phyloP scores from a whole-genome alignment of 2,797 vertebrate genomes.

The Sphenopsis melanotis region DNA sequence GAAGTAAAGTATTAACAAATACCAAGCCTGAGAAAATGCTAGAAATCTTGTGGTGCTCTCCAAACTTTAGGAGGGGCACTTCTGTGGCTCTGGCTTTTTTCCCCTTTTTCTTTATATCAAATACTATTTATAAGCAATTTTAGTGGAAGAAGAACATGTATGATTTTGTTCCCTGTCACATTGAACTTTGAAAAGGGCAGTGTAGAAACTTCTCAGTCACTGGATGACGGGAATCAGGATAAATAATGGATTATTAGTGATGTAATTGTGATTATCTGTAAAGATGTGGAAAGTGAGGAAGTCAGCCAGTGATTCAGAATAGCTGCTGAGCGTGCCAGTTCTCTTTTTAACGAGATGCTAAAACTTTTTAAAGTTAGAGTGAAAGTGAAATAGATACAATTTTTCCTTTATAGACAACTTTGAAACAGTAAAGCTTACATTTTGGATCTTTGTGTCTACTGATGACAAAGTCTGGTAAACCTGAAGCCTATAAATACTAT shows the following conservation, averaged over 20 bases:
- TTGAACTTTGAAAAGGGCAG: neutral
- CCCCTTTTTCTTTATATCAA: neutral
- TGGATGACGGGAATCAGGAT: neutral
- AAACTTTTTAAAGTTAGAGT: neutral
- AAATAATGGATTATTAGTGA: neutral
- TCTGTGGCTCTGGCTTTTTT: neutral
- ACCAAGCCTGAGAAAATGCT: neutral
- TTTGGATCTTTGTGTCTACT: neutral
- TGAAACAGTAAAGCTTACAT: neutral
- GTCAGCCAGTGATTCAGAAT: neutral
- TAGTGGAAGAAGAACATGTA: fast-evolving
- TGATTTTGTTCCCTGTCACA: neutral
- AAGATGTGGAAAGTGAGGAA: neutral
- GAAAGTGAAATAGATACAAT: neutral
- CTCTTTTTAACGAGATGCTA: neutral
- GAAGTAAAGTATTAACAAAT: neutral
- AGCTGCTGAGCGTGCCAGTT: neutral
- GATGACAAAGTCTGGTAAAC: neutral
- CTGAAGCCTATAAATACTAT: neutral
- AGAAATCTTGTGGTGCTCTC: neutral
- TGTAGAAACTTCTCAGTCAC: neutral
- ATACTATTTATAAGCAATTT: neutral
- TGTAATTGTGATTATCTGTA: neutral
- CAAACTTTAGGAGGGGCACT: neutral
- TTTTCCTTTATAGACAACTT: neutral